Evolutionary conservation across 2,888 invertebrate species (phyloP), one percentile per base, ranked within the genome.

Genomic region (Ennomos erosarius): DNA sequence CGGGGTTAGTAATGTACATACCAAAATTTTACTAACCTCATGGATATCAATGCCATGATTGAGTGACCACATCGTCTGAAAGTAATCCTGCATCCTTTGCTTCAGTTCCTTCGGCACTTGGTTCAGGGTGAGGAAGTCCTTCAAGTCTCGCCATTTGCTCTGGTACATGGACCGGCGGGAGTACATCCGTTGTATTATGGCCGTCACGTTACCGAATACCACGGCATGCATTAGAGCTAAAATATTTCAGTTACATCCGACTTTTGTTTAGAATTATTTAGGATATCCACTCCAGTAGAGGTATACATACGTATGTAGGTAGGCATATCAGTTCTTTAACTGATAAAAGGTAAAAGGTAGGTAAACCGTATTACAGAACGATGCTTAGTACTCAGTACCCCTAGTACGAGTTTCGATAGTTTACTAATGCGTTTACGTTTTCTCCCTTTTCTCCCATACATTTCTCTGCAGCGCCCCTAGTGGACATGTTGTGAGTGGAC

Each of bases 31-130:
- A 60, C 59, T 55, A 55, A 98, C 99, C 96, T 99, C 98, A 80
- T 98, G 97, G 72, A 98, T 97, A 85, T 99, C 98, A 78, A 99
- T 99, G 56, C 99, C 99, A 84, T 98, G 98, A 90, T 98, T 99
- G 62, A 99, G 94, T 10, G 98, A 98, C 99, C 99, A 99, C 95
- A 97, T 98, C 10, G 99, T 99, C 88, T 99, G 98, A 85, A 99
- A 99, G 87, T 98, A 99, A 84, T 99, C 99, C 81, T 98, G 98
- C 96, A 99, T 98, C 64, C 99, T 93, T 81, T 98, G 98, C 83
- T 98, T 98, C 64, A 99, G 93, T 81, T 98, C 98, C 79, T 98
- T 98, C 1, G 99, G 99, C 77, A 99, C 97, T 93, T 98, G 98
- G 93, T 99, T 98, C 67, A 98, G 93, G 39, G 96, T 95, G 69